Percentiles rank a stretch among this genome's conserved stretches.
Evolutionary conservation across 2,797 vertebrate genomes (phyloP).

Genomic region (Poeciliopsis paucimaculata): DNA sequence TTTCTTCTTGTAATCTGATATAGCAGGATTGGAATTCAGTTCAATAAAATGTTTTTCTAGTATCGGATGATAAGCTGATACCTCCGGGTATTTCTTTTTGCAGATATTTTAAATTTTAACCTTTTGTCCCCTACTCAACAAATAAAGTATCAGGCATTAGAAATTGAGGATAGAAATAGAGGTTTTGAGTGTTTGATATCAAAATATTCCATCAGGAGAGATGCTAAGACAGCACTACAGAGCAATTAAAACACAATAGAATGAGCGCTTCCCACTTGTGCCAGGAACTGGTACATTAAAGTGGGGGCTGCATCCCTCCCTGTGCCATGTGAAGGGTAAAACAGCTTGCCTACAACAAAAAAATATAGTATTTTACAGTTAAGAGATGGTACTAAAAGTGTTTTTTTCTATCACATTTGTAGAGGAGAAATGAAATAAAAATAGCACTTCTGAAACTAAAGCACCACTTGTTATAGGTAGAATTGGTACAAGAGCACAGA

Average conservation of each 20-base stretch:
- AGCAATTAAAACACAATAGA: background rate
- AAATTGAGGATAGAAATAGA: background rate
- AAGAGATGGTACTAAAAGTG: background rate
- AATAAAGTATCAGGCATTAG: background rate
- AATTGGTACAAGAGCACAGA: background rate
- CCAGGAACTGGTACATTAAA: background rate
- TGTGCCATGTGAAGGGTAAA: background rate
- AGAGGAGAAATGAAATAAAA: background rate
- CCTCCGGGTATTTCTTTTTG: background rate
- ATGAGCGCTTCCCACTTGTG: background rate
- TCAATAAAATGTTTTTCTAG: background rate
- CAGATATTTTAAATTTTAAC: background rate
- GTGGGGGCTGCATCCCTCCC: background rate
- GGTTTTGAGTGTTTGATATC: background rate
- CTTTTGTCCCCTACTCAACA: background rate
- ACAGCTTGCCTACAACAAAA: background rate
- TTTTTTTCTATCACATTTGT: background rate
- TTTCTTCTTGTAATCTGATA: background rate
- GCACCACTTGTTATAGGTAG: background rate
- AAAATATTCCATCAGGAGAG: background rate
- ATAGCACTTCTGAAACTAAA: background rate
- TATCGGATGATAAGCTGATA: background rate
- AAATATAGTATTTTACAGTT: background rate
- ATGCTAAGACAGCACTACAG: background rate
- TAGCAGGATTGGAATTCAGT: conserved; percentile 2